Evolutionary conservation across 2,888 invertebrate species (phyloP), one percentile per base, ranked within the genome.

Genomic region (Chalcosyrphus nemorum): DNA sequence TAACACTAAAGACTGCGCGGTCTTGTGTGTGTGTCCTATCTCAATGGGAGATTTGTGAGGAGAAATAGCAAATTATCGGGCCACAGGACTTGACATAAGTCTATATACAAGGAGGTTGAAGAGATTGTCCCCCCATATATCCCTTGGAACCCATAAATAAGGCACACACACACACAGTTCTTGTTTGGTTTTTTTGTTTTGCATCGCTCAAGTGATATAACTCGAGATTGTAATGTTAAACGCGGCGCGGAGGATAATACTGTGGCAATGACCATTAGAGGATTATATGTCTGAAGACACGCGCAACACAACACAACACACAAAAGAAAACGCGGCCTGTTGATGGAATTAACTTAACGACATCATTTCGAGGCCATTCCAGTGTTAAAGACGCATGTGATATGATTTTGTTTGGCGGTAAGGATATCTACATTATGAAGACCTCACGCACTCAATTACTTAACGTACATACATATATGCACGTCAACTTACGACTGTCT

Each of bases 381-480:
- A n/a, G 72, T 63, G 57, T 75, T 74, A 84, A 84, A 66, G 80
- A 84, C 80, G 27, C 50, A 66, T 2, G 50, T 75, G 84, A 84
- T 84, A 84, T 84, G 80, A 80, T 78, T 84, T 84, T 52, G 80
- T 68, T 80, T 80, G 45, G 77, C 68, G 11, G 41, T 56, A 74
- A 84, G 84, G 80, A 80, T 84, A 84, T 75, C 84, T 84, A 80
- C 78, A 84, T 84, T 84, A 84, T 84, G 84, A 84, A 84, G 80
- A 84, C 84, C 84, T 84, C 84, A 84, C 84, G 80, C 80, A 84
- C 84, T 84, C 84, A 80, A 84, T 84, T 84, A 84, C 78, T 84
- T 84, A 78, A 74, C 78, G 72, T 74, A n/a, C n/a, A n/a, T n/a
- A n/a, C n/a, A n/a, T n/a, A n/a, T n/a, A 78, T 74, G 82, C 66